Evolutionary conservation across 1,140 invertebrate genomes (phyloP).

Genomic region (Drosophila kurseongensis): DNA sequence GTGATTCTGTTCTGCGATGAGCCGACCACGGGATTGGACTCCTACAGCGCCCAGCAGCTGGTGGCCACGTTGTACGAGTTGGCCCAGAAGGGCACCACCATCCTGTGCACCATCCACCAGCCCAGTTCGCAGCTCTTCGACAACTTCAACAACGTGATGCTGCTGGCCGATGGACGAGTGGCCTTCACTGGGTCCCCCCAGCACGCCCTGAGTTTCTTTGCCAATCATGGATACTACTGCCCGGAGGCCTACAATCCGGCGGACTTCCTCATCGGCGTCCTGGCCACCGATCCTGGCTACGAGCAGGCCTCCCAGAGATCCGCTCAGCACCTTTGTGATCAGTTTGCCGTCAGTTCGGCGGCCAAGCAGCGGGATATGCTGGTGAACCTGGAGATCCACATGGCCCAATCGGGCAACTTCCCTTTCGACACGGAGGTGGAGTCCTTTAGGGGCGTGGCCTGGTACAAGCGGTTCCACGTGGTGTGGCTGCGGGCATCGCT

Average conservation of each 20-base stretch:
- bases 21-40: conserved; percentile 97
- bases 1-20: conserved; percentile 98
- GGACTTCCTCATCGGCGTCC: conserved; percentile 94
- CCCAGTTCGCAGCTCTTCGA: conserved; percentile 96
- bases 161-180: conserved; percentile 95
- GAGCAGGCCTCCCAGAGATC: conserved; percentile 88
- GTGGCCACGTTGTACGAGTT: conserved; percentile 90
- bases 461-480: conserved; percentile 89
- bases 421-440: conserved; percentile 75
- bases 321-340: conserved; percentile 90
- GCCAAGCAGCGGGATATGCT: conserved; percentile 90
- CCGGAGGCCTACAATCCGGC: conserved; percentile 95
- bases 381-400: conserved; percentile 88
- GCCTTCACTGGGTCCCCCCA: conserved; percentile 93
- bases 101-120: conserved; percentile 97
- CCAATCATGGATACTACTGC: conserved; percentile 91
- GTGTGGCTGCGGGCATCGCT: conserved; percentile 89
- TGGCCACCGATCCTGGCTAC: conserved; percentile 92
- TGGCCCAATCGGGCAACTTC: conserved; percentile 85
- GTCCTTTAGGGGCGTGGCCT: conserved; percentile 86
- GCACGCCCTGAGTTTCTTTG: conserved; percentile 92
- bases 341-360: conserved; percentile 90
- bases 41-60: conserved; percentile 95
- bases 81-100: conserved; percentile 90
- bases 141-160: conserved; percentile 93